Evolutionary conservation across 2,113 vertebrate genomes (phyloP).

Genomic region (Prunella himalayana): DNA sequence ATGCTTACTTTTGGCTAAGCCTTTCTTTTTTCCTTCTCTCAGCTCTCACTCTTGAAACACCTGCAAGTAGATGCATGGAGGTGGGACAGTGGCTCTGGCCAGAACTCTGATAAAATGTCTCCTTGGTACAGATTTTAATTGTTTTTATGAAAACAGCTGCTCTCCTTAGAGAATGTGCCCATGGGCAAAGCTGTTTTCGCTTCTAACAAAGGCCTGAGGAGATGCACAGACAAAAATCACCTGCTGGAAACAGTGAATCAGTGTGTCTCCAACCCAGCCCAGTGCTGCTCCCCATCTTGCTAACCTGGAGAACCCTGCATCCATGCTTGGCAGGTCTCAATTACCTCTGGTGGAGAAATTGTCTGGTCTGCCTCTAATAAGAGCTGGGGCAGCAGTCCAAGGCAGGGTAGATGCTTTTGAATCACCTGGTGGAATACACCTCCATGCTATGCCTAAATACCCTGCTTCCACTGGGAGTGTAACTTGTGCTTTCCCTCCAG

Average conservation of each 20-base stretch:
- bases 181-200: not conserved
- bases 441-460: not conserved
- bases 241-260: conserved; percentile 23
- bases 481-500: not conserved
- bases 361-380: not conserved
- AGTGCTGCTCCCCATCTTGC: not conserved
- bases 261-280: not conserved
- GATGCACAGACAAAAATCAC: conserved; percentile 1
- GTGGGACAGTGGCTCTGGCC: not conserved
- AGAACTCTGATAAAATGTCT: conserved; percentile 42
- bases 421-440: not conserved
- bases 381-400: not conserved
- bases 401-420: not conserved
- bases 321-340: not conserved
- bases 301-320: not conserved
- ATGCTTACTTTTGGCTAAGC: conserved; percentile 35
- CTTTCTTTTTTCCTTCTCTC: conserved; percentile 21
- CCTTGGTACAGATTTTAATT: conserved; percentile 6
- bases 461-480: not conserved
- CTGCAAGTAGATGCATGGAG: not conserved
- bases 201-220: not conserved
- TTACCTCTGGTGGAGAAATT: not conserved
- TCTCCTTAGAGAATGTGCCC: conserved; percentile 1
- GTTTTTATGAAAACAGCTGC: conserved; percentile 42
- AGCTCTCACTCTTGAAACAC: conserved; percentile 39